Base-by-base conservation (phyloP, 2,113 vertebrate species). In the Mesocricetus auratus region DNA sequence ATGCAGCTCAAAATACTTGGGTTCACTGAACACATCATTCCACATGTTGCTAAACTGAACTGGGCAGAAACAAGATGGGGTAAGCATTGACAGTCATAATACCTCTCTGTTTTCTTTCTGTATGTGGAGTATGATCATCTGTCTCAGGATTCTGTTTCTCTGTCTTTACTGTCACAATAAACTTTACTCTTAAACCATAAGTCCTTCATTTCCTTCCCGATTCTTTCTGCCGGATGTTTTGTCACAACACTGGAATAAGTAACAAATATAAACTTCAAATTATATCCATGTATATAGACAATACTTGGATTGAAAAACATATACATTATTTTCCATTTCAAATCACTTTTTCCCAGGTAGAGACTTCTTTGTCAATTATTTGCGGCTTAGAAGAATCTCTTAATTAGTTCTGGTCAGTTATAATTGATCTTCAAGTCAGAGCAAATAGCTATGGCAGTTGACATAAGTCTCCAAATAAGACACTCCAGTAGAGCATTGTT, bases 401-500 rank as follows among this genome's bases (percentile, higher is more conserved):
- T 50, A 29, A 21, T 11, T 74, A 79, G 17, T 22, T 64, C n/a
- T 19, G 10, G 3, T 10, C 24, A 90, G 2, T 29, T 60, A n/a
- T 56, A 42, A 60, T 16, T 60, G n/a, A 1, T 39, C 36, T 39
- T 79, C 13, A 42, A 5, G 7, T 58, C 26, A 92, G n/a, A 86
- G 7, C 33, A 86, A 86, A 17, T 64, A 6, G 13, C 5, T 62
- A 3, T 10, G 17, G 33, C 33, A 60, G 0, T 15, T 7, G 2
- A 36, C 19, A 2, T 29, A 11, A 60, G 73, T 33, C 8, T 13
- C 73, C 5, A 16, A 8, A 6, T 58, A 68, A 69, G 6, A 56
- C 1, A 21, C 11, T 8, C 7, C 24, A 24, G 22, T 7, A 33
- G 21, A 64, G 0, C 0, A 12, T 24, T 29, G 33, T 26, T 8